Evolutionary conservation across 2,113 vertebrate species (phyloP), one percentile per base, ranked within the genome.

Genomic region (Chinchilla lanigera): DNA sequence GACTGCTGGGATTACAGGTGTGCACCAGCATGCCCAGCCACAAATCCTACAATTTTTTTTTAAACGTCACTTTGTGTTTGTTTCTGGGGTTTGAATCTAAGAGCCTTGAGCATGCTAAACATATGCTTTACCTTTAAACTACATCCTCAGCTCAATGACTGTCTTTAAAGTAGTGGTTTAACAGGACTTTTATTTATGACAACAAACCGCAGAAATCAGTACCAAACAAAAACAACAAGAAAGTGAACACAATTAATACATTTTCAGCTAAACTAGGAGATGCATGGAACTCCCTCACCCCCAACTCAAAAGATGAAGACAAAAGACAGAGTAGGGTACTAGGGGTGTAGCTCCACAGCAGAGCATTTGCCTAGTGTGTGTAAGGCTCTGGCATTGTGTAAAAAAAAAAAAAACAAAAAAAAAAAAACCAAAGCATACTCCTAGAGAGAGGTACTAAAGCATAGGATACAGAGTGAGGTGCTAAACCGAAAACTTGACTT

Each of bases 221-320:
- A 54, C 81, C 80, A 82, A 92, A 90, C 77, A 87, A 84, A 60
- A 89, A 83, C 44, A 96, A 94, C 1, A 96, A 92, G 63, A 97
- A 67, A 89, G 11, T 38, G 71, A 86, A 81, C 11, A 88, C 7
- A 93, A 67, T 90, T 67, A 81, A 90, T 75, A 24, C 16, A 78
- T 65, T 58, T 96, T 86, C 35, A 88, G 47, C 84, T 78, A 84
- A 93, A 90, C n/a, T 44, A 95, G 60, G 54, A 93, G 75, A 95
- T 16, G 33, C 35, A n/a, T 0, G 1, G 0, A 30, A 90, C 44
- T 52, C 35, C 5, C 28, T 73, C n/a, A 73, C 1, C n/a, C 19
- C 69, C n/a, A 73, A 20, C 22, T 86, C 50, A 82, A 73, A 92
- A 90, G 14, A 63, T 47, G 4, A 83, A 73, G 69, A 83, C 5